Evolutionary conservation across 2,888 invertebrate genomes (phyloP).

Genomic region (Asteroscopus sphinx): DNA sequence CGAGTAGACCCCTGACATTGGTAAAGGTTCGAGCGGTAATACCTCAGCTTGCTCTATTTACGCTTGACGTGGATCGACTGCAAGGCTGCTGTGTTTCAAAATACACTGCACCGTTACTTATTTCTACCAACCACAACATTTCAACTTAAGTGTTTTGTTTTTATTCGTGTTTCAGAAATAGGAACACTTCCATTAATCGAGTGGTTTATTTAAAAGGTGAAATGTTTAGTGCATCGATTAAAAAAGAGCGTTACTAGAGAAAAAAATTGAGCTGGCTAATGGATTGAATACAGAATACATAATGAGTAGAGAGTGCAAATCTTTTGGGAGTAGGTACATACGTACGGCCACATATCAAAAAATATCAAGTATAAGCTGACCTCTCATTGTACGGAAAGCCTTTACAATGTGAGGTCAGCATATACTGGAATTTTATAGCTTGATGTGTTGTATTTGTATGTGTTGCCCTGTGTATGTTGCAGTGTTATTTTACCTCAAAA

Average conservation of each 20-base stretch:
- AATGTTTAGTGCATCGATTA: conserved; percentile 1
- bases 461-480: too few relatives aligned
- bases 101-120: conserved; percentile 25
- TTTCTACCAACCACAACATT: conserved; percentile 14
- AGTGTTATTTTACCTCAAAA: too few relatives aligned
- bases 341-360: too few relatives aligned
- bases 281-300: conserved; percentile 9
- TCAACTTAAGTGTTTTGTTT: neutral
- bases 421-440: too few relatives aligned
- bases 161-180: neutral
- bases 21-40: conserved; percentile 55
- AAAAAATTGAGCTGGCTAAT: conserved; percentile 10
- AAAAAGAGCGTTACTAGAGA: too few relatives aligned
- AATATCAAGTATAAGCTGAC: too few relatives aligned
- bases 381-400: too few relatives aligned
- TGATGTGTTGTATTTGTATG: too few relatives aligned
- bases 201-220: conserved; percentile 2
- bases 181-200: neutral
- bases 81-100: conserved; percentile 52
- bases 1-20: too few relatives aligned
- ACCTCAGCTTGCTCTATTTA: conserved; percentile 57
- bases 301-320: neutral
- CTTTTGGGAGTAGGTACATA: conserved; percentile 2
- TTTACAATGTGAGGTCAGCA: too few relatives aligned
- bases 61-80: conserved; percentile 52